These are phyloP conservation scores for Muntiacus muntjak DNA, from an alignment of 2,113 vertebrate genomes.

Conservation along the genomic window DNA sequence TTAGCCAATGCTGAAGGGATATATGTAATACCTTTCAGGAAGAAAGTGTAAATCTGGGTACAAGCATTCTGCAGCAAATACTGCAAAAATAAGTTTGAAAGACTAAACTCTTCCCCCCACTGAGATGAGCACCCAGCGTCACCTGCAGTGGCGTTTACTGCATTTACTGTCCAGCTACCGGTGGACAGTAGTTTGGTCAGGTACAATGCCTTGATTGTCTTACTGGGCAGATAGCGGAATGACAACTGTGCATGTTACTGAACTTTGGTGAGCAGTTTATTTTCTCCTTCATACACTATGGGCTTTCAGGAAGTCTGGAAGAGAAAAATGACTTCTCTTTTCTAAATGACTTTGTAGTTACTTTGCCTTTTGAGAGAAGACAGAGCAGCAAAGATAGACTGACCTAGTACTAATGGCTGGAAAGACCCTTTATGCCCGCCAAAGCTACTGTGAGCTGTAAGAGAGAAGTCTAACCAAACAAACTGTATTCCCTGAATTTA, in stretches of 20 bases:
- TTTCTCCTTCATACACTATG: neutral
- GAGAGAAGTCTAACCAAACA: neutral
- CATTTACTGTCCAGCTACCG: neutral
- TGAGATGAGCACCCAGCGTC: neutral
- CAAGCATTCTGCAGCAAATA: neutral
- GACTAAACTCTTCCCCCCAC: neutral
- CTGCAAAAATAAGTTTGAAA: neutral
- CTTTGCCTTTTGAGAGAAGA: neutral
- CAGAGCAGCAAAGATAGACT: neutral
- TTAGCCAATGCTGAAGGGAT: neutral
- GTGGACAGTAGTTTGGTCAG: conserved; percentile 23
- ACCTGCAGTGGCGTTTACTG: neutral
- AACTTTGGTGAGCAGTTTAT: neutral
- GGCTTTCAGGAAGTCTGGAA: neutral
- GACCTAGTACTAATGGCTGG: neutral
- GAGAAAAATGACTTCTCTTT: neutral
- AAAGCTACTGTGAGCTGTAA: neutral
- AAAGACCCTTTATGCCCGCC: neutral
- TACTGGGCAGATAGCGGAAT: neutral
- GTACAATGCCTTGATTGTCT: neutral
- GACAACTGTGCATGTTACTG: neutral
- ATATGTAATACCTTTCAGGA: neutral
- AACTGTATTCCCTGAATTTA: neutral
- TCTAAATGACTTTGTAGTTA: neutral
- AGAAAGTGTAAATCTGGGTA: neutral